A percentile compares a stretch with the other conserved stretches of the same genome.
phyloP scores from a whole-genome alignment of 2,888 invertebrate species.

The Acrocera orbiculus region DNA sequence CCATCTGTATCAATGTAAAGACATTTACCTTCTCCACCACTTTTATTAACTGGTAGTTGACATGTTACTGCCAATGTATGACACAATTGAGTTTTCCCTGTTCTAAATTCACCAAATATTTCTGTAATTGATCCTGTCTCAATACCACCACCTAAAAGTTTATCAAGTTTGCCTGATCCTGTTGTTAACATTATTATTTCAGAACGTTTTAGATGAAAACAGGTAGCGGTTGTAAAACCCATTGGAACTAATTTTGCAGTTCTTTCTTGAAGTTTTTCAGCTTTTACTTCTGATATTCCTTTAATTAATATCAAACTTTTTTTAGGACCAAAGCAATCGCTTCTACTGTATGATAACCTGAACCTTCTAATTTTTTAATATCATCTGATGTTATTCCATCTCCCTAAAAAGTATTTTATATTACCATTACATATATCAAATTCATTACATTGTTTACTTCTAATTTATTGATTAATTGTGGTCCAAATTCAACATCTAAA shows the following conservation, averaged over 20 bases:
- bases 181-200: slow-evolving; percentile 92
- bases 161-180: slow-evolving; percentile 86
- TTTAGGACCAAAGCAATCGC: slow-evolving; percentile 90
- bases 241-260: slow-evolving; percentile 88
- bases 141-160: slow-evolving; percentile 84
- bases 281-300: slow-evolving; percentile 95
- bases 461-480: slow-evolving; percentile 49
- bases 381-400: slow-evolving; percentile 82
- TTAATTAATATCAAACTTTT: slow-evolving; percentile 76
- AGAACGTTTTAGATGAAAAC: slow-evolving; percentile 84
- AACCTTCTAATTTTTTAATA: slow-evolving; percentile 82
- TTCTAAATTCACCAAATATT: slow-evolving; percentile 94
- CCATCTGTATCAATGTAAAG: slow-evolving; percentile 97
- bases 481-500: slow-evolving; percentile 54
- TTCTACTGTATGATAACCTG: slow-evolving; percentile 89
- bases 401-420: slow-evolving; percentile 40
- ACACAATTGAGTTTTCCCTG: slow-evolving; percentile 93
- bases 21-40: slow-evolving; percentile 98
- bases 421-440: neutral
- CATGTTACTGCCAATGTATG: slow-evolving; percentile 96
- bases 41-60: slow-evolving; percentile 90
- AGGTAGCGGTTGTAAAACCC: slow-evolving; percentile 96
- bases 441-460: slow-evolving; percentile 39
- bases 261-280: slow-evolving; percentile 80
- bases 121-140: slow-evolving; percentile 98